phyloP scores from a whole-genome alignment of 2,113 vertebrate genomes.

The Ranitomeya imitator region DNA sequence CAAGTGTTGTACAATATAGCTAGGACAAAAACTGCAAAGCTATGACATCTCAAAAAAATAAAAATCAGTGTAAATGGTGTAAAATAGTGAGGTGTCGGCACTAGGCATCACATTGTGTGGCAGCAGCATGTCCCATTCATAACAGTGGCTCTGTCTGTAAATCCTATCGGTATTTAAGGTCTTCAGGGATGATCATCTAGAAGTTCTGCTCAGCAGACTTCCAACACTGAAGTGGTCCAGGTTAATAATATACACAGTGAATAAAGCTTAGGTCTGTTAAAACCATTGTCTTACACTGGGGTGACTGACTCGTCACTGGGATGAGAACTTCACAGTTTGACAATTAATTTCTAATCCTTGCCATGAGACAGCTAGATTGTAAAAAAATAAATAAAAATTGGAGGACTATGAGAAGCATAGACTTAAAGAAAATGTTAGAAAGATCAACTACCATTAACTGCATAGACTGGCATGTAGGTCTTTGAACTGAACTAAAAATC shows the following conservation, averaged over 20 bases:
- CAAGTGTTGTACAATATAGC: slow-evolving; percentile 81
- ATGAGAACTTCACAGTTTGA: slow-evolving; percentile 10
- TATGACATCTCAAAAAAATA: slow-evolving; percentile 57
- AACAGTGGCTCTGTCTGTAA: slow-evolving; percentile 27
- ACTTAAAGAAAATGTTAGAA: background rate
- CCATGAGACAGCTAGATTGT: background rate
- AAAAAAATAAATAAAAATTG: background rate
- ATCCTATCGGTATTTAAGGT: background rate
- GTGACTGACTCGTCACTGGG: background rate
- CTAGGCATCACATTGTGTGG: slow-evolving; percentile 31
- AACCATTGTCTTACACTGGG: background rate
- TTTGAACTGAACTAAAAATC: too few relatives aligned
- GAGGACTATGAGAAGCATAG: background rate
- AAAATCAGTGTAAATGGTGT: slow-evolving; percentile 58
- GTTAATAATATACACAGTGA: slow-evolving; percentile 27
- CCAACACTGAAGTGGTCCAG: slow-evolving; percentile 32
- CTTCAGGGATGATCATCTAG: background rate
- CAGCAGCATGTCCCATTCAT: slow-evolving; percentile 22
- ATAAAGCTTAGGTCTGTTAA: slow-evolving; percentile 1
- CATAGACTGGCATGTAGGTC: too few relatives aligned
- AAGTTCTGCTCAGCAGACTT: slow-evolving; percentile 40
- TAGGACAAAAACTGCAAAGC: slow-evolving; percentile 78
- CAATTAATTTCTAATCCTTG: background rate
- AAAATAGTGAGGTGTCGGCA: slow-evolving; percentile 60
- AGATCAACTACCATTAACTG: too few relatives aligned